phyloP scores from a whole-genome alignment of 2,113 vertebrate genomes.

The Tychaedon coryphoeus region DNA sequence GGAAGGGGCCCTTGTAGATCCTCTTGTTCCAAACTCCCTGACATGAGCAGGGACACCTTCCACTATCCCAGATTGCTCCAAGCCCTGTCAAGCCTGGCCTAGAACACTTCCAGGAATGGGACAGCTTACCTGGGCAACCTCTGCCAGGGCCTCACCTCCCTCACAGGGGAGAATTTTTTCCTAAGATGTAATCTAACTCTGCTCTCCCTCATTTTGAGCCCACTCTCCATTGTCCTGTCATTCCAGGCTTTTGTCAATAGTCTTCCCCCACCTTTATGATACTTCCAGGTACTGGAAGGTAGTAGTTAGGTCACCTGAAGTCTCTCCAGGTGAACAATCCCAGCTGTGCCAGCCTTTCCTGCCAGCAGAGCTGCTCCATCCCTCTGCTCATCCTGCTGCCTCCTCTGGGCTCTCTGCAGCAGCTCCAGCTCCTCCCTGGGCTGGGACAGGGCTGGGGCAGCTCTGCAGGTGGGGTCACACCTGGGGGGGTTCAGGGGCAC shows the following conservation, averaged over 20 bases:
- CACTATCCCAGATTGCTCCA: background rate
- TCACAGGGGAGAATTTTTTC: background rate
- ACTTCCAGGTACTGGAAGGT: too few relatives aligned
- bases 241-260: background rate
- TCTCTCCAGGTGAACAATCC: background rate
- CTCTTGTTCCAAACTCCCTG: accelerated
- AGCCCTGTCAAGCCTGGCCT: background rate
- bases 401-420: background rate
- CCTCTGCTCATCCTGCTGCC: background rate
- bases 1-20: background rate
- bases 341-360: background rate
- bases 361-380: background rate
- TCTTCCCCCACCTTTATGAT: too few relatives aligned
- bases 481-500: background rate
- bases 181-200: background rate
- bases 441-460: background rate
- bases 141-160: background rate
- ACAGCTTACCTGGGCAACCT: background rate
- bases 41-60: background rate
- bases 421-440: background rate
- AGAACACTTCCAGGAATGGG: background rate
- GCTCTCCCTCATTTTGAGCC: background rate
- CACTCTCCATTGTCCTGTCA: background rate
- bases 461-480: background rate
- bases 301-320: background rate